Percentiles rank a stretch among this genome's conserved stretches.
phyloP scores from a whole-genome alignment of 2,797 vertebrate genomes.

The Decapterus maruadsi region DNA sequence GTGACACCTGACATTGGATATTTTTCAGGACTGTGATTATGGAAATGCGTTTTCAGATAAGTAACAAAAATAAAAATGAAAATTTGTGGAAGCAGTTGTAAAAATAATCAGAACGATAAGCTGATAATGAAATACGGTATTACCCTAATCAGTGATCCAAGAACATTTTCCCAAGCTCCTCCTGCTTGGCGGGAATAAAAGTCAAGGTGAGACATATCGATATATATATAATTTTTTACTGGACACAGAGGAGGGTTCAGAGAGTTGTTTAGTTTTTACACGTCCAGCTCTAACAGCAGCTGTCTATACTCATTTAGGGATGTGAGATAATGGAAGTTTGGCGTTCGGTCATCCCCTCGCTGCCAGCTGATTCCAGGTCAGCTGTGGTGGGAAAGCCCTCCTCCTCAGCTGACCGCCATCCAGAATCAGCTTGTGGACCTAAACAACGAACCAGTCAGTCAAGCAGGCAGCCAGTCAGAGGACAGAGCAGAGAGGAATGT shows the following conservation, averaged over 20 bases:
- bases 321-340: conserved; percentile 1
- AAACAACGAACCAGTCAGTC: conserved; percentile 60
- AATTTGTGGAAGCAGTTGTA: background rate
- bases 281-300: background rate
- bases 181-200: background rate
- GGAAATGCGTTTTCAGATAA: no score
- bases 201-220: no score
- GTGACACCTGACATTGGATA: no score
- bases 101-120: no score
- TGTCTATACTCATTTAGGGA: background rate
- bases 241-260: background rate
- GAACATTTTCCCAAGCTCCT: background rate
- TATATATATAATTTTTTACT: rapidly evolving
- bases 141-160: background rate
- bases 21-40: no score
- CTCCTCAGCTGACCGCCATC: conserved; percentile 70
- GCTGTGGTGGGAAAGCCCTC: conserved; percentile 69
- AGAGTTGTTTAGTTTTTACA: background rate
- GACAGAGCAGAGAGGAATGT: conserved; percentile 74
- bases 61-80: background rate
- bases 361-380: conserved; percentile 77
- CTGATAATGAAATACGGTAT: background rate
- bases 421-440: conserved; percentile 50
- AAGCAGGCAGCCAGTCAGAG: conserved; percentile 51
- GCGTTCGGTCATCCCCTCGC: background rate